phyloP scores from a whole-genome alignment of 1,140 invertebrate species.

The Scaptomyza graminum region DNA sequence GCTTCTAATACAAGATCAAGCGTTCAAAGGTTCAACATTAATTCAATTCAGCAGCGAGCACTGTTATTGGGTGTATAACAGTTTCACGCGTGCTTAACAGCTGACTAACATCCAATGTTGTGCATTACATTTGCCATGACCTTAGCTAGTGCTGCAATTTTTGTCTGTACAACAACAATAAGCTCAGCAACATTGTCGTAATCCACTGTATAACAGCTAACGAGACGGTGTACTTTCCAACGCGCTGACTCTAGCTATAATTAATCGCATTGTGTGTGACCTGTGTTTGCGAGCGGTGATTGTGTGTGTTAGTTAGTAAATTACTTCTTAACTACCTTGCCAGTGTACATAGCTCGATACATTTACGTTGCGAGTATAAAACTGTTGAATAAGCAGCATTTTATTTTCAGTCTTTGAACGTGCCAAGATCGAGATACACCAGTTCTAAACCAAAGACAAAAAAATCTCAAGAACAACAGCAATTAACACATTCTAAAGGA shows the following conservation, averaged over 20 bases:
- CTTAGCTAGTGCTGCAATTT: constrained; percentile 8
- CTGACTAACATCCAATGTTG: not conserved
- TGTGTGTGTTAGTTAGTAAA: constrained; percentile 14
- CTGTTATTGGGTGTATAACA: not conserved
- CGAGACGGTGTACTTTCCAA: constrained; percentile 23
- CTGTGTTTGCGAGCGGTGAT: not conserved
- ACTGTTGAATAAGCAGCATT: constrained; percentile 61
- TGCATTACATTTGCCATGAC: not conserved
- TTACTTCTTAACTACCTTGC: constrained; percentile 40
- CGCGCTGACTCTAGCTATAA: constrained; percentile 34
- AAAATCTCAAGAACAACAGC: not conserved
- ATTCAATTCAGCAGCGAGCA: constrained; percentile 28
- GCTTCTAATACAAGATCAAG: constrained; percentile 19
- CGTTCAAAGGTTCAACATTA: constrained; percentile 69
- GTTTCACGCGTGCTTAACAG: not conserved
- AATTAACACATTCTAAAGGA: constrained; percentile 12
- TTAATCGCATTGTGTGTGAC: constrained; percentile 27
- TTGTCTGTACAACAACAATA: not conserved
- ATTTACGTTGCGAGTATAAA: constrained; percentile 58
- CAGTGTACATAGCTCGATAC: constrained; percentile 20
- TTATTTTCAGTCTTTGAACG: constrained; percentile 66
- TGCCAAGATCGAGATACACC: constrained; percentile 43
- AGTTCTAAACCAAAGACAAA: not conserved
- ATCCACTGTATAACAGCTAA: constrained; percentile 40
- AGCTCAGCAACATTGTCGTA: constrained; percentile 7